Percentiles rank a stretch among this genome's conserved stretches.
phyloP scores from a whole-genome alignment of 2,888 invertebrate genomes.

The Caradrina kadenii region DNA sequence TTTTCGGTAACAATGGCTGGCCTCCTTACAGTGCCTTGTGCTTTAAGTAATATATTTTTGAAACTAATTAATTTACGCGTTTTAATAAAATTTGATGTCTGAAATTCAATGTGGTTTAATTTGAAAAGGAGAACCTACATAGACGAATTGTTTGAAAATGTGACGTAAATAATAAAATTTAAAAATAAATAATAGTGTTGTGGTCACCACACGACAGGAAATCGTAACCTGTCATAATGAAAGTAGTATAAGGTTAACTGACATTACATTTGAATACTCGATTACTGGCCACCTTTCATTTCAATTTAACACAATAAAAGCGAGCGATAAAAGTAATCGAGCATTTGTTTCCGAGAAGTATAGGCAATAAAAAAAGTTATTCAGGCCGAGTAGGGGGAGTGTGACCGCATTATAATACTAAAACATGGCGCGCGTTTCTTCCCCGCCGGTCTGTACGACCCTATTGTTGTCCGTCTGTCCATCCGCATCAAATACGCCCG shows the following conservation, averaged over 20 bases:
- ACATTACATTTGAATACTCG: constrained; percentile 52
- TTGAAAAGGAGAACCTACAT: too few species aligned
- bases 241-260: constrained; percentile 52
- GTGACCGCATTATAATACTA: constrained; percentile 88
- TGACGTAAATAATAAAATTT: constrained; percentile 44
- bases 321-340: constrained; percentile 71
- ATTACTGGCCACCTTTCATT: constrained; percentile 63
- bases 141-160: constrained; percentile 42
- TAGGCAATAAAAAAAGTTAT: constrained; percentile 80
- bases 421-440: constrained; percentile 81
- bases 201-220: constrained; percentile 63
- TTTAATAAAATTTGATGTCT: not conserved
- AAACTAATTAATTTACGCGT: not conserved
- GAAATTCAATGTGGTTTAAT: not conserved
- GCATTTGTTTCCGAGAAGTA: constrained; percentile 80
- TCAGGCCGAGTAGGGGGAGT: constrained; percentile 73
- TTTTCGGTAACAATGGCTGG: constrained; percentile 46
- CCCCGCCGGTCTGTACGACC: constrained; percentile 79
- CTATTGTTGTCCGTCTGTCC: constrained; percentile 87
- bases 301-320: constrained; percentile 69
- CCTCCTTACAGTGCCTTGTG: not conserved
- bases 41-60: not conserved
- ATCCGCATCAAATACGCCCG: constrained; percentile 87
- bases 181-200: constrained; percentile 55
- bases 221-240: constrained; percentile 62